These are phyloP conservation scores for Dryococelus australis DNA, from an alignment of 2,888 invertebrate species.

Conservation along the genomic window DNA sequence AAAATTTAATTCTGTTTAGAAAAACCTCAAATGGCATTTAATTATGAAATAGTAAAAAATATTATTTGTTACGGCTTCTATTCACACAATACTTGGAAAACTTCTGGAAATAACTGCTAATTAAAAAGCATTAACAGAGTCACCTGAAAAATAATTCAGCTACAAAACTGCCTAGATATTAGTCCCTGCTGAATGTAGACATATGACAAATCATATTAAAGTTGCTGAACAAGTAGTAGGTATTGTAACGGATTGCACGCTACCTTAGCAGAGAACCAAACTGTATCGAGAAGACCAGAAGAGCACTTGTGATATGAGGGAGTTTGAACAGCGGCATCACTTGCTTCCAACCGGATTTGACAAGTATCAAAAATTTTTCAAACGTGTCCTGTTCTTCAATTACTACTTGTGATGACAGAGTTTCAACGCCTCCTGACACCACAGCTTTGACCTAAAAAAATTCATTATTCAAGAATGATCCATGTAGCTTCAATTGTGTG, in stretches of 20 bases:
- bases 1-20: no score
- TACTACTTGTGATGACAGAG: neutral
- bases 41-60: no score
- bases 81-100: no score
- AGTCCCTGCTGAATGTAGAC: no score
- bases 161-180: no score
- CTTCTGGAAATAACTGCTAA: no score
- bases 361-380: neutral
- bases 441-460: neutral
- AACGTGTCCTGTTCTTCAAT: neutral
- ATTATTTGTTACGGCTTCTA: no score
- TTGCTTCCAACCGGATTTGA: constrained; percentile 32
- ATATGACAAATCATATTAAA: neutral
- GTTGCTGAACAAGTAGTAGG: neutral
- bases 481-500: neutral
- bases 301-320: constrained; percentile 67
- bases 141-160: no score
- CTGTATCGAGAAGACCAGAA: constrained; percentile 72
- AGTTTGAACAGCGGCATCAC: constrained; percentile 64
- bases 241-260: constrained; percentile 47
- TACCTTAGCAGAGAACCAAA: constrained; percentile 73
- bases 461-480: neutral
- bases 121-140: no score
- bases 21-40: no score
- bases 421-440: neutral